Conservation (phyloP, 2,797 vertebrate genomes). For the Syncerus caffer region DNA sequence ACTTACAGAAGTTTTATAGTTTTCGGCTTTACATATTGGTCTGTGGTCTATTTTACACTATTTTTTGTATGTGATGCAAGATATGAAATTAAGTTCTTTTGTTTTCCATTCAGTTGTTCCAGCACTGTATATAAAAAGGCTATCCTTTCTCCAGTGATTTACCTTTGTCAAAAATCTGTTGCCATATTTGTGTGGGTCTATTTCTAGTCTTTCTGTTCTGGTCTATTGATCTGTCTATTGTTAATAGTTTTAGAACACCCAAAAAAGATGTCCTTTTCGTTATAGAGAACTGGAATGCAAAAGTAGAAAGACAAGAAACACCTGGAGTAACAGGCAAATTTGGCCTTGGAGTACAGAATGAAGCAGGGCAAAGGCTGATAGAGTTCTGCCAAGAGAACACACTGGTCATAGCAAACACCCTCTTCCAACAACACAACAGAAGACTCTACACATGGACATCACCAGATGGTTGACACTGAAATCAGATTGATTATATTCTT, state of each 20-base stretch:
- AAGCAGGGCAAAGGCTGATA: not conserved
- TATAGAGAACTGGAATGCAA: not conserved
- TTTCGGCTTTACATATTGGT: not conserved
- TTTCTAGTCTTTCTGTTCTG: not conserved
- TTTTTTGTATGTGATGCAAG: not conserved
- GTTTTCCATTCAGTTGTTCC: not conserved
- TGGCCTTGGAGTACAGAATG: not conserved
- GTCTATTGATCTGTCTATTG: not conserved
- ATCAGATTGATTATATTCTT: not conserved
- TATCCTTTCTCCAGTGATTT: not conserved
- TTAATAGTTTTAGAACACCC: not conserved
- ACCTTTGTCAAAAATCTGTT: not conserved
- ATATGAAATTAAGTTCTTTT: not conserved
- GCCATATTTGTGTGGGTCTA: not conserved
- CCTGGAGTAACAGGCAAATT: not conserved
- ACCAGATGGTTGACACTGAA: not conserved
- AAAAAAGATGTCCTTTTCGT: not conserved
- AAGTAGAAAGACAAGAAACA: not conserved
- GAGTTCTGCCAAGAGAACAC: not conserved
- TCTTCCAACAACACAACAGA: not conserved
- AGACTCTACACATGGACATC: not conserved
- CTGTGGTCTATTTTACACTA: not conserved
- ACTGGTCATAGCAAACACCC: not conserved
- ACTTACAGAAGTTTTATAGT: not conserved
- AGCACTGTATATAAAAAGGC: not conserved